Base-by-base conservation (phyloP, 2,113 vertebrate genomes). In the Steatornis caripensis region DNA sequence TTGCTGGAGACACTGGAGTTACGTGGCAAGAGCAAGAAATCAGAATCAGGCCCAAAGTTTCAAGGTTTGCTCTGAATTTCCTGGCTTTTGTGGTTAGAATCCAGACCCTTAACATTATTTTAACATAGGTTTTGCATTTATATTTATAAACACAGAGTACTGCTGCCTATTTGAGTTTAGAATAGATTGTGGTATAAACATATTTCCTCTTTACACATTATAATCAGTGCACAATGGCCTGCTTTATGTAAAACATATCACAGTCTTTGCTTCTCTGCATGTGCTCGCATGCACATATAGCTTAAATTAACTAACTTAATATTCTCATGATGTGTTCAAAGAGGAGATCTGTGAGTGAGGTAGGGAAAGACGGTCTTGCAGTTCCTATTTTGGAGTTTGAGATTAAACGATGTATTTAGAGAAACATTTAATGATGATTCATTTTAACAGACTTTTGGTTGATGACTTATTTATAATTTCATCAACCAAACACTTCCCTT, bases 221-320 rank as follows among this genome's bases (percentile, higher is more conserved):
- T 97, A 98, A 98, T 98, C 97, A 98, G 95, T 6, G 95, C 95
- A 95, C 96, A 98, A 98, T 95, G 96, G 95, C 93, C 96, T 98
- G 97, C 97, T 98, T 98, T 97, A 98, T 98, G 98, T 98, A 98
- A 98, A 98, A 98, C 95, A 97, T 96, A 98, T 96, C 97, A 93
- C 81, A 83, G 97, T 84, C 95, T 97, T 96, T 96, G 91, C 96
- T 87, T 97, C 95, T 96, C 97, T 96, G 77, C 94, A 83, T 97
- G 91, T 93, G 95, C 75, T 91, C 9, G 36, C 88, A 93, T 97
- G 94, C 97, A 97, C 98, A 97, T 97, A 91, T 90, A 96, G 83
- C 95, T 93, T 88, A 94, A 97, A 97, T 98, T 98, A 97, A 91
- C 95, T 97, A 96, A 97, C 94, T 97, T 97, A 96, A 96, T 97